Evolutionary conservation across 1,140 invertebrate species (phyloP), one percentile per base, ranked within the genome.

Genomic region (Drusus annulatus): DNA sequence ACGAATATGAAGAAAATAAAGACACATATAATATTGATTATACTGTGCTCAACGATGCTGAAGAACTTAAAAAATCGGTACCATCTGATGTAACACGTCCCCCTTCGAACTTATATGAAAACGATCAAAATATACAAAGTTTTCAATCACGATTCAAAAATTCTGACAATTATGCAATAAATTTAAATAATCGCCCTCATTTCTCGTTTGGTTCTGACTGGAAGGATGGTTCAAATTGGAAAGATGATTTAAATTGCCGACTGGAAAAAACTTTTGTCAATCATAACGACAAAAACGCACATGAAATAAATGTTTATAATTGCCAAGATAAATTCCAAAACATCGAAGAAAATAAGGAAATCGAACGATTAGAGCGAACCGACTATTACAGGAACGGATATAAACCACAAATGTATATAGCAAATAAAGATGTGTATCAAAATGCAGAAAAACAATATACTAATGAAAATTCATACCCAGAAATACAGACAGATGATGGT

Each of bases 281-380:
- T 51, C 2, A 71, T 51, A 13, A 36, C 16, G 3, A n/a, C 5
- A 19, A 13, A 13, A 25, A 50, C 50, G n/a, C 36, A 23, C 36
- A 71, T n/a, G 36, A n/a, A n/a, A 36, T 71, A 13, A 71, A 71
- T 10, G 8, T 71, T 50, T 71, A 71, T 21, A 50, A 7, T 17
- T 71, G 68, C 21, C 36, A 45, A 45, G 36, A 71, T 50, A 71
- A 71, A 50, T 13, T 50, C 36, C 28, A 28, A 23, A 17, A 65
- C 7, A n/a, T 1, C 0, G 62, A 65, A 25, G 10, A 36, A 65
- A 28, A n/a, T 15, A 65, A 65, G 10, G 10, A 45, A 1, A 45
- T 16, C 2, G 25, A 2, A 63, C 60, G 31, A 5, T 15, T 25
- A 65, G 10, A 65, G 36, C 16, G 36, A 65, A 65, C 13, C 1